These are phyloP conservation scores for Entomobrya multifasciata DNA, from an alignment of 2,888 invertebrate species.

Conservation along the genomic window DNA sequence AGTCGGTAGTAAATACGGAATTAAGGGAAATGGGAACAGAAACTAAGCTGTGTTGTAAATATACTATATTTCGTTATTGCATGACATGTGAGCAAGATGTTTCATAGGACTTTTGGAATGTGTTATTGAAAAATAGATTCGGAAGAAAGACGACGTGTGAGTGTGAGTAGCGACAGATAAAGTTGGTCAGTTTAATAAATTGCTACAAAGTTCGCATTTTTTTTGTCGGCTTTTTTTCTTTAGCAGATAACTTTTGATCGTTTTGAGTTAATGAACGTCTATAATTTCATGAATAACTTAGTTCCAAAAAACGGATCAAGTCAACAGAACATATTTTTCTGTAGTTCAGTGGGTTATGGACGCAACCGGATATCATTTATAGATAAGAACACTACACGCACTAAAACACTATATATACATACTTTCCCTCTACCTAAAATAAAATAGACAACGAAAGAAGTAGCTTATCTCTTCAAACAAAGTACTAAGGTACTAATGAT, in stretches of 20 bases:
- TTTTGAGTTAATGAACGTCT: slow-evolving; percentile 1
- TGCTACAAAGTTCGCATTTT: not conserved
- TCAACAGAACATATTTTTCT: not conserved
- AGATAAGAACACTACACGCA: slow-evolving; percentile 23
- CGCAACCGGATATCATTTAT: not conserved
- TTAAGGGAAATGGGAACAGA: slow-evolving; percentile 30
- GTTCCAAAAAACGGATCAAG: not conserved
- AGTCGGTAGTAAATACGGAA: slow-evolving; percentile 18
- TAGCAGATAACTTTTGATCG: no score
- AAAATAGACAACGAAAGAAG: not conserved
- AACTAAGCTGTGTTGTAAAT: not conserved
- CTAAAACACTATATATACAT: not conserved
- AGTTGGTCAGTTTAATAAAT: not conserved
- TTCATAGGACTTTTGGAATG: no score
- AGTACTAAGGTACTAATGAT: not conserved
- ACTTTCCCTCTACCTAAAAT: no score
- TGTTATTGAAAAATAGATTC: no score
- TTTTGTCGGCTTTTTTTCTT: not conserved
- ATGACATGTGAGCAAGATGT: not conserved
- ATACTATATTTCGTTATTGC: not conserved
- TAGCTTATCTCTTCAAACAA: not conserved
- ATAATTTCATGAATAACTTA: slow-evolving; percentile 14
- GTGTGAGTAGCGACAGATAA: no score
- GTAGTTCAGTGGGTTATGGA: slow-evolving; percentile 20
- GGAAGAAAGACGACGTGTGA: no score